Conservation (phyloP, 2,888 invertebrate species). For the Amorpha juglandis region DNA sequence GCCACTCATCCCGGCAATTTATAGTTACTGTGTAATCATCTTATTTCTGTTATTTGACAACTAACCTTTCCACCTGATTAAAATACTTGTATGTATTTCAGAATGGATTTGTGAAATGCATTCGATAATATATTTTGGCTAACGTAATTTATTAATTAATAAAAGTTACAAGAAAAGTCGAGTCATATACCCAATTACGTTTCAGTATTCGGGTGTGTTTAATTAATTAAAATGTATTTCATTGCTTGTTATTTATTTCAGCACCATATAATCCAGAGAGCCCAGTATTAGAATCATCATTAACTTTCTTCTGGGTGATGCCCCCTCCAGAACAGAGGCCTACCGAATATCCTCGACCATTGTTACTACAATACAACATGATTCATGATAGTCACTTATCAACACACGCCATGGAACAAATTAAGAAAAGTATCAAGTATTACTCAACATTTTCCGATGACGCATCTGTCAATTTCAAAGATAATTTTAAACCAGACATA, state of each 20-base stretch:
- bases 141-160: too few relatives aligned
- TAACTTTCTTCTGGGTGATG: conserved; percentile 96
- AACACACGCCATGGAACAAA: conserved; percentile 92
- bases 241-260: conserved; percentile 62
- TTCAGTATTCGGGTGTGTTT: too few relatives aligned
- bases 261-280: conserved; percentile 93
- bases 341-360: conserved; percentile 95
- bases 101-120: too few relatives aligned
- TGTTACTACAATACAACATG: conserved; percentile 94
- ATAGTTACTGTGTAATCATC: too few relatives aligned
- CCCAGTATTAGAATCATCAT: conserved; percentile 91
- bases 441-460: conserved; percentile 86
- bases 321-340: conserved; percentile 97
- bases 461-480: conserved; percentile 74
- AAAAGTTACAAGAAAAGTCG: too few relatives aligned
- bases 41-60: too few relatives aligned
- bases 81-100: too few relatives aligned
- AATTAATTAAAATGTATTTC: background rate
- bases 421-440: conserved; percentile 93
- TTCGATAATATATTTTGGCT: too few relatives aligned
- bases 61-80: too few relatives aligned
- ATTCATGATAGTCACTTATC: conserved; percentile 92
- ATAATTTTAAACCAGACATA: conserved; percentile 88
- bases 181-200: too few relatives aligned
- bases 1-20: too few relatives aligned